Conservation (phyloP, 2,113 vertebrate species). For the Hemibagrus wyckioides region DNA sequence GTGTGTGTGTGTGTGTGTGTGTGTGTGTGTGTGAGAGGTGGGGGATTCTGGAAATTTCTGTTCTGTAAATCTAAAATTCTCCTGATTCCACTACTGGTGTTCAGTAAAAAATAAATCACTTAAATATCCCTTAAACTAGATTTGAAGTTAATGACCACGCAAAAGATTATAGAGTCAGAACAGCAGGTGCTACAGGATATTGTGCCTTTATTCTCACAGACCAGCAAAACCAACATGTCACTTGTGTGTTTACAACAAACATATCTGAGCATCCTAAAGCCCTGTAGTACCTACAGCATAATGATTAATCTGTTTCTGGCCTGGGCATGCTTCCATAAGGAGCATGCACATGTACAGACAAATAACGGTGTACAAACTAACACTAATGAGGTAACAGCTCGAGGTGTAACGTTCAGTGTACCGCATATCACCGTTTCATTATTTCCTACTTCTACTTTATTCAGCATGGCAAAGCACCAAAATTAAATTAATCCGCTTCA, state of each 20-base stretch:
- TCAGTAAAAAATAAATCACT: no score
- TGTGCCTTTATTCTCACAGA: background rate
- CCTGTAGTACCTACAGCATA: background rate
- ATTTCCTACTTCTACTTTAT: background rate
- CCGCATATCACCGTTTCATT: no score
- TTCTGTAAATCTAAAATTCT: slow-evolving; percentile 69
- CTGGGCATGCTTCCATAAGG: background rate
- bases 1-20: slow-evolving; percentile 55
- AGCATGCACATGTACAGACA: background rate
- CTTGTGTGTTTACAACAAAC: background rate
- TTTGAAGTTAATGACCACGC: background rate
- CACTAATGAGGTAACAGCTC: background rate
- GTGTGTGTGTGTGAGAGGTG: slow-evolving; percentile 56
- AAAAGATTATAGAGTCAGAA: background rate
- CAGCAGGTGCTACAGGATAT: no score
- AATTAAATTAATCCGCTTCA: slow-evolving; percentile 34
- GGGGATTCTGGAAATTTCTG: slow-evolving; percentile 67
- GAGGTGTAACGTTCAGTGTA: background rate
- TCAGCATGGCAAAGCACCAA: background rate
- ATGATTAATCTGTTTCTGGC: background rate
- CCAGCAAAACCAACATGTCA: background rate
- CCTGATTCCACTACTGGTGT: slow-evolving; percentile 35
- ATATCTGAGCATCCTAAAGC: background rate
- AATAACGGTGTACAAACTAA: background rate
- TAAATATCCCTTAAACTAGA: no score